These are phyloP conservation scores for Excalfactoria chinensis DNA, from an alignment of 2,113 vertebrate species.

Conservation along the genomic window DNA sequence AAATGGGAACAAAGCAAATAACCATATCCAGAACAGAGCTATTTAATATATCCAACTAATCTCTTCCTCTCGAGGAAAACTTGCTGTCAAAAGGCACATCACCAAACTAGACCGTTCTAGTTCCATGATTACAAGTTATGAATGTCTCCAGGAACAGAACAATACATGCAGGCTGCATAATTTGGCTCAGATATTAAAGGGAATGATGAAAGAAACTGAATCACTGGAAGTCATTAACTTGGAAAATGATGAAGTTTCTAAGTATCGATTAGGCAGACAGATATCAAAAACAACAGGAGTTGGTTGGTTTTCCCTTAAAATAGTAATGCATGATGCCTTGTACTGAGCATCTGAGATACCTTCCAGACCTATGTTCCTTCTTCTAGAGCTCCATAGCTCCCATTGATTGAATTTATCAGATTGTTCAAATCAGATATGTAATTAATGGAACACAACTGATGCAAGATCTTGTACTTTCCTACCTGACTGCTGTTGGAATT, in stretches of 20 bases:
- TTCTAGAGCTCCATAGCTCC: neutral
- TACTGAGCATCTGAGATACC: neutral
- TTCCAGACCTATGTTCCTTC: neutral
- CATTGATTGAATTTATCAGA: neutral
- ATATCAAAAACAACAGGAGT: neutral
- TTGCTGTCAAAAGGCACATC: conserved; percentile 31
- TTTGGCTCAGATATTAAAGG: neutral
- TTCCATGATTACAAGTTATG: neutral
- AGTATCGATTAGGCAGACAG: neutral
- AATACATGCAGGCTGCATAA: neutral
- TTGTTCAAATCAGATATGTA: neutral
- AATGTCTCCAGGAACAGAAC: neutral
- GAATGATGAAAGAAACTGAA: neutral
- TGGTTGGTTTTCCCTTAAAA: neutral
- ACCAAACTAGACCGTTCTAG: conserved; percentile 13
- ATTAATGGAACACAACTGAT: neutral
- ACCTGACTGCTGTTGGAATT: neutral
- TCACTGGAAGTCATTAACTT: neutral
- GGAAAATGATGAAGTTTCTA: neutral
- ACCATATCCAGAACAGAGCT: neutral
- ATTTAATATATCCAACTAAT: neutral
- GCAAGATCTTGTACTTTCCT: neutral
- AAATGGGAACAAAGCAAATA: neutral
- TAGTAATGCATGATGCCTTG: neutral
- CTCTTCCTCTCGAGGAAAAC: neutral